Evolutionary conservation across 2,797 vertebrate species (phyloP), one percentile per base, ranked within the genome.

Genomic region (Cossypha caffra): DNA sequence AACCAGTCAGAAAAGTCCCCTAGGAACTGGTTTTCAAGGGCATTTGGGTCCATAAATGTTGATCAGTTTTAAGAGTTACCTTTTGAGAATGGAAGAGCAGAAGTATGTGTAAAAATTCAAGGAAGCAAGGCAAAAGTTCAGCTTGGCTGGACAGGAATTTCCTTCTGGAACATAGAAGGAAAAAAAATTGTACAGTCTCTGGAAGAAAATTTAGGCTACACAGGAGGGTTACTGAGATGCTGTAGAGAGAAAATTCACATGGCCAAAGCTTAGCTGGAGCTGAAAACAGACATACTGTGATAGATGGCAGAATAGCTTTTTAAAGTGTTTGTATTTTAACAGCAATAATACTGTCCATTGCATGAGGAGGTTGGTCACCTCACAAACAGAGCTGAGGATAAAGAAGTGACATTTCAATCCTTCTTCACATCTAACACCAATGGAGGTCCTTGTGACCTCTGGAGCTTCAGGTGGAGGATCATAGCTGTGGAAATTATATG

Each of bases 81-180:
- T 25, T 59, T 51, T 55, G 67, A 61, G 37, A 71, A 35, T 11
- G 40, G 4, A 42, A 13, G 9, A 61, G 37, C 10, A 37, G 31
- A 47, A 24, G 18, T 10, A 28, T 19, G 6, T 16, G 12, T 25
- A 11, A 58, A 87, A 78, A 28, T 26, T 54, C 40, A 64, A 78
- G 13, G 5, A 76, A 61, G 4, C 0, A 0, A 37, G 7, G 7
- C 11, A 66, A 29, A 43, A 55, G 9, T 13, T 29, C 16, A 4
- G 4, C 21, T 55, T 75, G 18, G 6, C 42, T 67, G 38, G 48
- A 57, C 23, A 47, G 9, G 8, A 15, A 38, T n/a, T 40, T 78
- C 13, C 13, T 67, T 67, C 48, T 64, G 14, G 40, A 45, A 17
- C 12, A 10, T 7, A 7, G 9, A 40, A 7, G 9, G 28, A 29